Evolutionary conservation across 2,797 vertebrate genomes (phyloP).

Genomic region (Eleutherodactylus coqui): DNA sequence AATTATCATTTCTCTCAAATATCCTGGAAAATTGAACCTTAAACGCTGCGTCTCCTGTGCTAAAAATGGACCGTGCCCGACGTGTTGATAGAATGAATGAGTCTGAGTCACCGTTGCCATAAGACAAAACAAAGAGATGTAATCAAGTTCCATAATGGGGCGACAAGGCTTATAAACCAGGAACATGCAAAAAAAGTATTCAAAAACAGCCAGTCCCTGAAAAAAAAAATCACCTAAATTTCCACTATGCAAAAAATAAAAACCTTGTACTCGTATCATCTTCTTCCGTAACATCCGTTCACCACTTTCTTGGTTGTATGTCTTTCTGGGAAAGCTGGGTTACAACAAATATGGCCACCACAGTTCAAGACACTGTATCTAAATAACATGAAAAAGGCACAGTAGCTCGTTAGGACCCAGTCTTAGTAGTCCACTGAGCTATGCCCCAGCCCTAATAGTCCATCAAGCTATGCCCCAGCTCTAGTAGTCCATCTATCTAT

Average conservation of each 20-base stretch:
- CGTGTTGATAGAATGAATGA: conserved; percentile 5
- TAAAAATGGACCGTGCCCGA: not conserved
- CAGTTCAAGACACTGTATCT: not conserved
- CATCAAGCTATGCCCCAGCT: too few relatives aligned
- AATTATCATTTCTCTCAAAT: conserved; percentile 29
- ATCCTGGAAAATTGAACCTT: conserved; percentile 15
- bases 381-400: not conserved
- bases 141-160: not conserved
- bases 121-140: conserved; percentile 11
- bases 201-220: not conserved
- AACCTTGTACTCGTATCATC: not conserved
- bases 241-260: not conserved
- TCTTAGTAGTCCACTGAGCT: too few relatives aligned
- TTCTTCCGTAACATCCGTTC: not conserved
- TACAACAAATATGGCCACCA: not conserved
- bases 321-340: not conserved
- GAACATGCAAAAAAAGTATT: not conserved
- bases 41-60: not conserved
- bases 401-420: not conserved
- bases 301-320: not conserved
- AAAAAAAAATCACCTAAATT: not conserved
- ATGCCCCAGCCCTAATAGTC: too few relatives aligned
- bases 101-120: not conserved
- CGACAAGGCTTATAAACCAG: not conserved
- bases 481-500: too few relatives aligned